phyloP scores from a whole-genome alignment of 1,140 invertebrate genomes.

The Alviniconcha marisindica region DNA sequence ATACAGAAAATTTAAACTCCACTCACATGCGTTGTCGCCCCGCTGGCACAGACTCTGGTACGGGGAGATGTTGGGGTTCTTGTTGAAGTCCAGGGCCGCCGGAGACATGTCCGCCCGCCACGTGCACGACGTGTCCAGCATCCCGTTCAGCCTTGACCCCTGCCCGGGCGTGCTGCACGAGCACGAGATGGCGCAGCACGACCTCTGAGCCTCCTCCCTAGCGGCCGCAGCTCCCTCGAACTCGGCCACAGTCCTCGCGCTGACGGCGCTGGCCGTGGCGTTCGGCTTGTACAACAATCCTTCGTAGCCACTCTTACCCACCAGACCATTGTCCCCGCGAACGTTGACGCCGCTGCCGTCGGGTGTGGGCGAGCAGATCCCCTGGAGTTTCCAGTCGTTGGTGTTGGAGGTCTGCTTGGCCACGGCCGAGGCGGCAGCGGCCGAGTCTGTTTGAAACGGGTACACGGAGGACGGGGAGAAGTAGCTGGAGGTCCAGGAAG shows the following conservation, averaged over 20 bases:
- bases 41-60: conserved; percentile 71
- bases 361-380: conserved; percentile 58
- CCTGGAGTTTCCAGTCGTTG: conserved; percentile 69
- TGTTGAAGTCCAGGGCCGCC: conserved; percentile 64
- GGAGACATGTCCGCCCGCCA: conserved; percentile 64
- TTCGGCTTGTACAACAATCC: conserved; percentile 66
- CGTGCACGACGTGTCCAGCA: conserved; percentile 65
- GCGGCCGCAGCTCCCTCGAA: conserved; percentile 45
- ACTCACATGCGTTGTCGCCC: conserved; percentile 56
- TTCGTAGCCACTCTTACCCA: conserved; percentile 63
- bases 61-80: conserved; percentile 60
- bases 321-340: conserved; percentile 19
- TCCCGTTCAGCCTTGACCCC: conserved; percentile 58
- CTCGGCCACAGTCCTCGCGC: conserved; percentile 55
- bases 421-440: conserved; percentile 53
- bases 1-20: no score
- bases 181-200: conserved; percentile 70
- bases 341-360: conserved; percentile 52
- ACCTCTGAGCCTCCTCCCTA: conserved; percentile 64
- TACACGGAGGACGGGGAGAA: conserved; percentile 69
- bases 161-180: conserved; percentile 61
- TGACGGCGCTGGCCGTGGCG: conserved; percentile 44
- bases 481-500: conserved; percentile 69
- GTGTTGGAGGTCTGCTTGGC: conserved; percentile 60
- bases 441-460: conserved; percentile 65